A percentile compares a stretch with the other conserved stretches of the same genome.
These are phyloP conservation scores for Flabesymbios commensalis DNA, from an alignment of 2,888 invertebrate genomes.

Conservation along the genomic window DNA sequence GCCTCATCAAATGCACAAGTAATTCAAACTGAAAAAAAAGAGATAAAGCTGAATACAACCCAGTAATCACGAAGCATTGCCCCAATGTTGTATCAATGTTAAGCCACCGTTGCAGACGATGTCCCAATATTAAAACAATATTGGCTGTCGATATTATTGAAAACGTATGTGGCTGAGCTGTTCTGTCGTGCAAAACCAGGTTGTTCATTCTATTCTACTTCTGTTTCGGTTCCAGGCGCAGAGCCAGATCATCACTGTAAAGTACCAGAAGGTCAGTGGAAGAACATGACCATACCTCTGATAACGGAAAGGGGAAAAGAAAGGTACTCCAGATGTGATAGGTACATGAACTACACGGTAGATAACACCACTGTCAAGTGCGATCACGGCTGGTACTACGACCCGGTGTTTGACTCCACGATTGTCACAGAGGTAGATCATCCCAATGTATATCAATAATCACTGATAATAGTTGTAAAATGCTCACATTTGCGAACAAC, in stretches of 20 bases:
- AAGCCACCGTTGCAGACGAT: no score
- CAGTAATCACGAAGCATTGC: no score
- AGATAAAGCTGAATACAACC: no score
- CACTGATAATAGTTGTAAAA: neutral
- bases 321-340: conserved; percentile 17
- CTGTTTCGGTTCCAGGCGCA: conserved; percentile 25
- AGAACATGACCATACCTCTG: conserved; percentile 24
- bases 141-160: no score
- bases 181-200: no score
- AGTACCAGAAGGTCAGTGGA: conserved; percentile 13
- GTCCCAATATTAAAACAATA: no score
- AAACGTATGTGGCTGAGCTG: no score
- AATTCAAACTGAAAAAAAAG: no score
- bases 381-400: conserved; percentile 30
- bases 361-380: conserved; percentile 23
- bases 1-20: no score
- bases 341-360: conserved; percentile 17
- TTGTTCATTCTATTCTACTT: no score
- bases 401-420: conserved; percentile 16
- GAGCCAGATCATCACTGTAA: conserved; percentile 29
- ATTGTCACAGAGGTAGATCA: conserved; percentile 29
- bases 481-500: no score
- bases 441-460: neutral
- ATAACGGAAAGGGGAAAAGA: conserved; percentile 1
- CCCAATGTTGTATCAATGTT: no score